phyloP scores from a whole-genome alignment of 2,797 vertebrate genomes.

The Stomatorhinus walkeri region DNA sequence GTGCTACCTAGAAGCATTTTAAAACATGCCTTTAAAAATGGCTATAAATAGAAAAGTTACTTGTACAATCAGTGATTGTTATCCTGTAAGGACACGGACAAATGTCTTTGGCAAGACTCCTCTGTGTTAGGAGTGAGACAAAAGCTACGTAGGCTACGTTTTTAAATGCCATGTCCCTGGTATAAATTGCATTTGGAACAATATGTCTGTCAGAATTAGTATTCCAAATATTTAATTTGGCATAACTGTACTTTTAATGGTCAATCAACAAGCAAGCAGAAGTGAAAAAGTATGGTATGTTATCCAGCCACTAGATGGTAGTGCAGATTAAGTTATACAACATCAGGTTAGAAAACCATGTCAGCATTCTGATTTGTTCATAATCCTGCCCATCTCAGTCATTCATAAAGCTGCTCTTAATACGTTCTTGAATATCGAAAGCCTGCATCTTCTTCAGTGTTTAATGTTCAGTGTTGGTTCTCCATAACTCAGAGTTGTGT shows the following conservation, averaged over 20 bases:
- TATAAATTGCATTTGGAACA: background rate
- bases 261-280: background rate
- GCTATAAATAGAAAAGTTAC: background rate
- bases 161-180: background rate
- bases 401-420: background rate
- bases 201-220: background rate
- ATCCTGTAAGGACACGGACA: background rate
- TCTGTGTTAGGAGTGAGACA: background rate
- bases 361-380: background rate
- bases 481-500: background rate
- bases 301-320: conserved; percentile 43
- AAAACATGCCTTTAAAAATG: background rate
- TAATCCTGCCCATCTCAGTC: background rate
- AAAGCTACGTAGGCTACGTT: background rate
- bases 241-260: background rate
- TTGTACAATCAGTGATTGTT: background rate
- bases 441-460: background rate
- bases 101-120: background rate
- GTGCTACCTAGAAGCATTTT: background rate
- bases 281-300: background rate
- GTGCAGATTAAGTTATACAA: conserved; percentile 16
- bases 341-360: background rate
- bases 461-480: background rate
- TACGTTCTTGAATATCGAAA: background rate
- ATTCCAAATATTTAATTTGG: background rate